Percentiles rank a stretch among this genome's conserved stretches.
phyloP scores from a whole-genome alignment of 2,797 vertebrate species.

The Pseudocheirus occidentalis region DNA sequence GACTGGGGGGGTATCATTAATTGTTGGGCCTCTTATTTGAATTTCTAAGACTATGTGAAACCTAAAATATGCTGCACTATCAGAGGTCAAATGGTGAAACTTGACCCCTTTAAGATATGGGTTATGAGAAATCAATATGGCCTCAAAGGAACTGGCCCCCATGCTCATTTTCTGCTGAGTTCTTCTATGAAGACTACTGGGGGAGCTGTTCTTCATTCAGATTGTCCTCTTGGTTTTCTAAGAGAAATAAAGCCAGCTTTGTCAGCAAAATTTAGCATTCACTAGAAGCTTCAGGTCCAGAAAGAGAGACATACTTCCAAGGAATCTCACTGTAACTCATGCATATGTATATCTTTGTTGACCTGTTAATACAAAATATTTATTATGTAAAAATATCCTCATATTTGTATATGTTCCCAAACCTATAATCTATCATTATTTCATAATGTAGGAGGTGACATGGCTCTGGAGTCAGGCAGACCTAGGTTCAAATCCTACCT shows the following conservation, averaged over 20 bases:
- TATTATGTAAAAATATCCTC: neutral
- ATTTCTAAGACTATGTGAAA: slow-evolving; percentile 21
- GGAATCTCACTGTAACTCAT: neutral
- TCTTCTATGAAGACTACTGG: slow-evolving; percentile 33
- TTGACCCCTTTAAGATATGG: slow-evolving; percentile 21
- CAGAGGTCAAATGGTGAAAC: slow-evolving; percentile 21
- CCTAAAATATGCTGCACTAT: slow-evolving; percentile 26
- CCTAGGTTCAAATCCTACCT: neutral
- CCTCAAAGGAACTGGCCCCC: neutral
- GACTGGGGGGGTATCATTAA: neutral
- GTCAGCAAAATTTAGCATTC: slow-evolving; percentile 24
- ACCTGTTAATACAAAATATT: neutral
- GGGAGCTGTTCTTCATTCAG: slow-evolving; percentile 1
- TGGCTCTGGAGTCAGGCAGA: neutral
- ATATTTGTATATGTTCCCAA: neutral
- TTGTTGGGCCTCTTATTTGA: neutral
- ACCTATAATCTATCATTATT: neutral
- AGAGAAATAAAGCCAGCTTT: neutral
- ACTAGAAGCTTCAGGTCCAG: neutral
- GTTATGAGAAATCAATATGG: neutral
- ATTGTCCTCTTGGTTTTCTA: slow-evolving; percentile 51
- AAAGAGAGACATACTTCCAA: neutral
- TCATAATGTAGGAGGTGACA: neutral
- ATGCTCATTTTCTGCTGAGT: slow-evolving; percentile 7
- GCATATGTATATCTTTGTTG: neutral